Evolutionary conservation across 2,888 invertebrate species (phyloP), one percentile per base, ranked within the genome.

Genomic region (Drosophila hamatofila): DNA sequence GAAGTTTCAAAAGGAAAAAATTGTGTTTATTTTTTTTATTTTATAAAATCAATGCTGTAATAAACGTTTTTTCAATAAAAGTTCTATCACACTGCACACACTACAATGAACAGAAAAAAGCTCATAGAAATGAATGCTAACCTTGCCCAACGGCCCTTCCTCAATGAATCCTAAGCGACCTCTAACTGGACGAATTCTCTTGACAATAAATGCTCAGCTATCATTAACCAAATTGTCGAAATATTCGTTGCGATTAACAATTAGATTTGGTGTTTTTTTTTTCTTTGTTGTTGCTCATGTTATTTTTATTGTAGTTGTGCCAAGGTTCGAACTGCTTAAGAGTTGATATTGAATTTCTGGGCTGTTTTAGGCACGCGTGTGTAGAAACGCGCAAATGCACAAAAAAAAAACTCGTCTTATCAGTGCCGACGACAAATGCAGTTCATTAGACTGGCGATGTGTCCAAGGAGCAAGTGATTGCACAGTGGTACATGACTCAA

Each of bases 401-500:
- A 48, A 35, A 54, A 60, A 23, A 46, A 16, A 27, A 27, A 18
- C 27, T 12, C 12, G 23, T 77, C 80, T 88, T 83, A 83, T 83
- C 88, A 73, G 71, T 21, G 18, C 55, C 56, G 58, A 59, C 87
- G 85, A 87, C 69, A 73, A 73, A 75, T 80, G 72, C 61, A 62
- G 58, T 18, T 49, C 72, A 80, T 82, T 85, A 85, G 75, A 46
- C 60, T 48, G 27, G 16, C 37, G 49, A 42, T 55, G 23, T 14
- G 18, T 14, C 46, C 37, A 33, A 55, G 61, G 35, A 30, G 33
- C 37, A 14, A n/a, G 12, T 5, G 25, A 4, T 1, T 16, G 75
- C 72, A 75, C 78, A 72, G 62, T 67, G 56, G 30, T 27, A 35
- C 39, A 11, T 27, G n/a, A 68, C 11, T 14, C 12, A 21, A n/a